Evolutionary conservation across 2,113 vertebrate genomes (phyloP), one percentile per base, ranked within the genome.

Genomic region (Apteryx owenii): DNA sequence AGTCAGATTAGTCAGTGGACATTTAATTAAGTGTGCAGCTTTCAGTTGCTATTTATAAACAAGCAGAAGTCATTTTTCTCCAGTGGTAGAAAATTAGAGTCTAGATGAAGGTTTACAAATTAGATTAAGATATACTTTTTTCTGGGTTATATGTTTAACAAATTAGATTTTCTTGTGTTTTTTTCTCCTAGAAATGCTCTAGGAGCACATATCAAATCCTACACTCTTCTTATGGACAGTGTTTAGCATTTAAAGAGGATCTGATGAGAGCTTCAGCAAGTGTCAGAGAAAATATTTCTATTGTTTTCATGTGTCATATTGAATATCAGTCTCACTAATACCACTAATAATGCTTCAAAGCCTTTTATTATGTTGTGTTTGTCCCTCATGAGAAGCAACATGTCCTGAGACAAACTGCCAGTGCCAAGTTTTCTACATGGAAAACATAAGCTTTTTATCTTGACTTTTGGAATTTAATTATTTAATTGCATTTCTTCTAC

Each of bases 1-100:
- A 33, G 92, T 95, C 80, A 95, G 92, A 96, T 95, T 81, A 95
- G 69, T 76, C 69, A 90, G 64, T 78, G 73, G 88, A 90, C 26
- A 15, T 93, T 93, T 98, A 96, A 97, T 96, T 97, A 97, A 97
- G 81, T 81, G 46, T 36, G 82, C 65, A 95, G 60, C 53, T 76
- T 96, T 97, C 95, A 97, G 89, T 33, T 92, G 68, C 71, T 95
- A 79, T 97, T 97, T 95, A 95, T 91, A 97, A 98, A 94, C 18
- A 97, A 84, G 77, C 29, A 11, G 44, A 91, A 92, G 62, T 92
- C 54, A 70, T 96, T 95, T 95, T 96, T 96, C 58, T 84, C 20
- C 33, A 65, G 25, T 16, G 65, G 7, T 65, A 93, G 78, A 96
- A 97, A 95, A 95, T 94, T 86, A 88, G 33, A 86, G 22, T 92